A percentile compares a stretch with the other conserved stretches of the same genome.
Conservation (phyloP, 2,797 vertebrate species). For the Melanotaenia boesemani region DNA sequence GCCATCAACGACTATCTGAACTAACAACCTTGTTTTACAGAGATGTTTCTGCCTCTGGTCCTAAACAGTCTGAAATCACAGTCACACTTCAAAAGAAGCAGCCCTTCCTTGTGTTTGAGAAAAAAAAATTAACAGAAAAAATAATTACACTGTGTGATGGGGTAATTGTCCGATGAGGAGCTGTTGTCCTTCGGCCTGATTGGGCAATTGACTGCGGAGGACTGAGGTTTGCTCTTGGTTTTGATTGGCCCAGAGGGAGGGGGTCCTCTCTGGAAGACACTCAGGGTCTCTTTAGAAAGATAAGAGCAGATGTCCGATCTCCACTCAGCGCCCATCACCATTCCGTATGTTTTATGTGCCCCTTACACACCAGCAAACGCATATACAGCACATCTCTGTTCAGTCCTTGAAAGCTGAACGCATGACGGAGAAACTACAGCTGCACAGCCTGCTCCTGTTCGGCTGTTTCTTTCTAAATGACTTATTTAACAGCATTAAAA, state of each 20-base stretch:
- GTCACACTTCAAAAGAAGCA: background rate
- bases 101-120: background rate
- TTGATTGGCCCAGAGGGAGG: constrained; percentile 56
- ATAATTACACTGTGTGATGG: constrained; percentile 40
- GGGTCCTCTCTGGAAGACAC: constrained; percentile 34
- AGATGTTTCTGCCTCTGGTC: no score
- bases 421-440: background rate
- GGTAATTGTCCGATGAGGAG: constrained; percentile 59
- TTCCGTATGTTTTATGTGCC: background rate
- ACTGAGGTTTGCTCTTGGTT: constrained; percentile 41
- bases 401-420: fast-evolving
- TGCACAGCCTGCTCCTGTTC: no score
- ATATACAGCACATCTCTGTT: background rate
- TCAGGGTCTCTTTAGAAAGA: constrained; percentile 55
- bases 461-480: no score
- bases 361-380: background rate
- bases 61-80: background rate
- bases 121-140: constrained; percentile 2
- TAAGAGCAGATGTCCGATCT: constrained; percentile 43
- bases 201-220: constrained; percentile 56
- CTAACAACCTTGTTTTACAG: no score
- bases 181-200: constrained; percentile 67
- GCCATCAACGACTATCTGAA: no score
- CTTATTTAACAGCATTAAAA: background rate
- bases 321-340: constrained; percentile 46